Evolutionary conservation across 2,888 invertebrate species (phyloP), one percentile per base, ranked within the genome.

Genomic region (Scaptodrosophila latifasciaeformis): DNA sequence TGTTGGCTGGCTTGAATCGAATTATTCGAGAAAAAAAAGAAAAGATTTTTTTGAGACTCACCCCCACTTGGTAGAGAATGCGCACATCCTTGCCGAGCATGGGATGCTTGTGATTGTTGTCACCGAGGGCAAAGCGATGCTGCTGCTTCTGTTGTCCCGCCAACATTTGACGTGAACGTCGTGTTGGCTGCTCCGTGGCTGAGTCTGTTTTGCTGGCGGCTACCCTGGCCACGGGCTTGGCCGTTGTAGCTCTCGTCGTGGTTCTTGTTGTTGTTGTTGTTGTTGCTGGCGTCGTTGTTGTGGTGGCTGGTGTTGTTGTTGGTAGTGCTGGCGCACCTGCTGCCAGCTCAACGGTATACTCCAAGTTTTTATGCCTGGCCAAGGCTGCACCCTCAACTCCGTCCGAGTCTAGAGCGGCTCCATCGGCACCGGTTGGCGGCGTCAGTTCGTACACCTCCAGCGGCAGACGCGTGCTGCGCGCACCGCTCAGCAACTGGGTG

Each of bases 1-100:
- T n/a, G n/a, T n/a, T n/a, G n/a, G n/a, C n/a, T n/a, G n/a, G n/a
- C n/a, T n/a, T n/a, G n/a, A n/a, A n/a, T n/a, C n/a, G 27, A 27
- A 27, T 5, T 27, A 27, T 27, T 27, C 9, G 27, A 27, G 27
- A 27, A 9, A 27, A 27, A 9, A 27, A 27, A 27, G 27, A 9
- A 4, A 27, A 6, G 27, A 9, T 27, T 27, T 27, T n/a, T 27
- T 37, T 7, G 24, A 52, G 7, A 77, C 85, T 86, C 81, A 86
- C 86, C 84, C 86, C 86, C 69, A 86, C 83, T 82, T 86, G 93
- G 85, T 92, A 93, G 58, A 93, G 88, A 67, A 93, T 89, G 85
- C 90, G 90, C 87, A 83, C 64, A 69, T 82, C 76, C 67, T 81
- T 77, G 48, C 54, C 53, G 52, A 68, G 65, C 42, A 54, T 60